A percentile compares a stretch with the other conserved stretches of the same genome.
These are phyloP conservation scores for Epistrophe grossulariae DNA, from an alignment of 2,888 invertebrate species.

Conservation along the genomic window DNA sequence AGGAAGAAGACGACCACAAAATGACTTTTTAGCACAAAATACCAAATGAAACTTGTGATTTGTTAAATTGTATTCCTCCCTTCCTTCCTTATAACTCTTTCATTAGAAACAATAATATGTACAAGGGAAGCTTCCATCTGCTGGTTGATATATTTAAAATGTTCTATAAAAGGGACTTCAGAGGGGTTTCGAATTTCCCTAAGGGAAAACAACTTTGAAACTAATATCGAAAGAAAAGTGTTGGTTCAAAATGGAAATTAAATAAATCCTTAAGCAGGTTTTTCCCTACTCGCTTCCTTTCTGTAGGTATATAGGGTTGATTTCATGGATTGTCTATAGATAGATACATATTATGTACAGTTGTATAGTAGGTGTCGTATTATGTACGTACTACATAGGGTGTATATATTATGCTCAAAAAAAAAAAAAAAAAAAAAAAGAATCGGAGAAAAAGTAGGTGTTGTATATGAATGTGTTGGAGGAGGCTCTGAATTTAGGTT, in stretches of 20 bases:
- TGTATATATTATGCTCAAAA: not conserved
- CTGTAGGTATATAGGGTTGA: not conserved
- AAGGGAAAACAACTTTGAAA: conserved; percentile 31
- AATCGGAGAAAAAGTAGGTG: not conserved
- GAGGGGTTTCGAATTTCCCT: conserved; percentile 21
- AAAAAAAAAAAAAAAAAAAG: not conserved
- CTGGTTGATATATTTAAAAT: conserved; percentile 22
- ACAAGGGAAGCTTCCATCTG: not conserved
- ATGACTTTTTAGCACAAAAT: conserved; percentile 50
- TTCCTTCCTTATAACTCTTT: conserved; percentile 13
- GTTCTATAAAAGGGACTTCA: not conserved
- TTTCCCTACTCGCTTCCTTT: not conserved
- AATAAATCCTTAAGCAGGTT: conserved; percentile 49
- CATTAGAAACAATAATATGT: conserved; percentile 6
- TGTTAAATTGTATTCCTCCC: conserved; percentile 61
- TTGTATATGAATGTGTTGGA: not conserved
- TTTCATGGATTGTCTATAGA: not conserved
- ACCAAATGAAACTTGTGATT: conserved; percentile 65
- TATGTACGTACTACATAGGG: not conserved
- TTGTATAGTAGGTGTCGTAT: not conserved
- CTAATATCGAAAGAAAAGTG: conserved; percentile 58
- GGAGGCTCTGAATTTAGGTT: conserved; percentile 47
- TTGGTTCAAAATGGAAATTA: conserved; percentile 51
- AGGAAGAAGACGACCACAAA: conserved; percentile 41
- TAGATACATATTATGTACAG: no score